phyloP scores from a whole-genome alignment of 2,888 invertebrate species.

The Aproaerema taeniolella region DNA sequence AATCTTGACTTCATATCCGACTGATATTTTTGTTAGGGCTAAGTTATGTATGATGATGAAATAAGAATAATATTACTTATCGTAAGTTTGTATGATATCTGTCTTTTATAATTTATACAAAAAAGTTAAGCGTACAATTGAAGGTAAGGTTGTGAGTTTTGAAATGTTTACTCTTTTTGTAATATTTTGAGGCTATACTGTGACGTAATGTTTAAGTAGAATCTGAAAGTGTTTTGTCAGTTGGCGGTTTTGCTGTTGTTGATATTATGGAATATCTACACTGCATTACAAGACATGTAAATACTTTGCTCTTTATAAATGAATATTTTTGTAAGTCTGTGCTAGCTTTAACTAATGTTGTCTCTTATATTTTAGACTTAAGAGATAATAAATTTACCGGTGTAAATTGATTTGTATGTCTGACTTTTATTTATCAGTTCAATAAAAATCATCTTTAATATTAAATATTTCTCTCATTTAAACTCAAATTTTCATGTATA shows the following conservation, averaged over 20 bases:
- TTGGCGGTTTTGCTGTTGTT: constrained; percentile 9
- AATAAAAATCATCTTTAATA: not conserved
- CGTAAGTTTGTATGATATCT: too few species aligned
- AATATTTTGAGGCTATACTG: constrained; percentile 25
- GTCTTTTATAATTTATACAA: too few species aligned
- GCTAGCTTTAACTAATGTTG: constrained; percentile 54
- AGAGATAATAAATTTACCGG: constrained; percentile 3
- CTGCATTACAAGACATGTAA: not conserved
- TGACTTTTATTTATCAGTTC: not conserved
- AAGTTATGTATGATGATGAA: constrained; percentile 2
- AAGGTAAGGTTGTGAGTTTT: constrained; percentile 41
- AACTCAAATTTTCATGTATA: too few species aligned
- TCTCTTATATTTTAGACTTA: constrained; percentile 9
- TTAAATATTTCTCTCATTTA: too few species aligned
- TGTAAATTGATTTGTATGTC: constrained; percentile 2
- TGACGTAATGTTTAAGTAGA: constrained; percentile 17
- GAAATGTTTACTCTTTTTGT: constrained; percentile 25
- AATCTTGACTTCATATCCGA: constrained; percentile 31
- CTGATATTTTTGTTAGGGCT: constrained; percentile 32
- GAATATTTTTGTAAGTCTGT: constrained; percentile 42
- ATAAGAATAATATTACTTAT: constrained; percentile 1
- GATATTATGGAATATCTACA: constrained; percentile 2
- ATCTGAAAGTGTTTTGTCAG: constrained; percentile 18
- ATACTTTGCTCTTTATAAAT: constrained; percentile 3
- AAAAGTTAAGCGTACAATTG: too few species aligned